Evolutionary conservation across 2,888 invertebrate species (phyloP).

Genomic region (Ashinkailepas kermadecensis): DNA sequence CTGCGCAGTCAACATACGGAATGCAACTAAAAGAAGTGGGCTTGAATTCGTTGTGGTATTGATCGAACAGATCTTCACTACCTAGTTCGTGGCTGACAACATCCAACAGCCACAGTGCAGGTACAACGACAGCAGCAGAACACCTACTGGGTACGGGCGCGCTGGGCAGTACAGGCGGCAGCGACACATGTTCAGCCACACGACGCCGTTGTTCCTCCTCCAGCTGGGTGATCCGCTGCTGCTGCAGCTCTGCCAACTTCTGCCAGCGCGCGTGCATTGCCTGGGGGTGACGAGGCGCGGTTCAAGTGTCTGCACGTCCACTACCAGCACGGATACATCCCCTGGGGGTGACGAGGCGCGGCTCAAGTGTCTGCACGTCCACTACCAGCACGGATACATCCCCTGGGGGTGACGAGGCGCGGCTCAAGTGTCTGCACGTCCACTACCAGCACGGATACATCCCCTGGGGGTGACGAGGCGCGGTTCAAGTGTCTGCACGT

Average conservation of each 20-base stretch:
- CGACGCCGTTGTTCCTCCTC: slow-evolving; percentile 9
- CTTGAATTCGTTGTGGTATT: too few relatives aligned
- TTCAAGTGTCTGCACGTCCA: neutral
- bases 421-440: neutral
- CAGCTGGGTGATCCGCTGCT: slow-evolving; percentile 21
- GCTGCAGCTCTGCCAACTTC: slow-evolving; percentile 26
- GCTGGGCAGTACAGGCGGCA: neutral
- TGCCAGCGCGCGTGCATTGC: slow-evolving; percentile 25
- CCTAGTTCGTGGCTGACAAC: too few relatives aligned
- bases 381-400: slow-evolving; percentile 23
- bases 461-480: neutral
- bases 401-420: neutral
- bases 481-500: too few relatives aligned
- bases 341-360: neutral
- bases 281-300: neutral
- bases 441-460: slow-evolving; percentile 24
- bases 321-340: slow-evolving; percentile 24
- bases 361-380: neutral
- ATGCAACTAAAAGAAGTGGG: too few relatives aligned
- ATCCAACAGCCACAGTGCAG: too few relatives aligned
- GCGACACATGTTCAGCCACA: neutral
- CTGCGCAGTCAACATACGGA: too few relatives aligned
- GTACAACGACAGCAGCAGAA: too few relatives aligned
- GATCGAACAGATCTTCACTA: too few relatives aligned
- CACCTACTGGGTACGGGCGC: neutral